phyloP scores from a whole-genome alignment of 2,797 vertebrate species.

The Borostomias antarcticus region DNA sequence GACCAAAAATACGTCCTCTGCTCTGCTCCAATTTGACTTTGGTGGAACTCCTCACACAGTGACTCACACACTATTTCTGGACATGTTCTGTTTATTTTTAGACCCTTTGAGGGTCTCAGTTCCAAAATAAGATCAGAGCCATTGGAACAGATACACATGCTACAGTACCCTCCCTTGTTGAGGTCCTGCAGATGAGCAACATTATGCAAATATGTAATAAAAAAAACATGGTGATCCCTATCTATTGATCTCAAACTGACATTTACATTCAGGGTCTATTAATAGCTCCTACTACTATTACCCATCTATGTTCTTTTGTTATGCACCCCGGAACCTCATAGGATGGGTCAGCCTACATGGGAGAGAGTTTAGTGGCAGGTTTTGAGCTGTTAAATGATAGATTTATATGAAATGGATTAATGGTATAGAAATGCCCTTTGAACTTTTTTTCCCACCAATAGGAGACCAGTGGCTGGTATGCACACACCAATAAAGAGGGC shows the following conservation, averaged over 20 bases:
- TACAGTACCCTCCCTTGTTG: slow-evolving; percentile 3
- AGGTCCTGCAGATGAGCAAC: background rate
- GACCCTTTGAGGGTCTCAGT: slow-evolving; percentile 53
- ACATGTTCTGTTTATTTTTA: slow-evolving; percentile 69
- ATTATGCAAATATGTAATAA: too few species aligned
- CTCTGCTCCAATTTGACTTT: slow-evolving; percentile 65
- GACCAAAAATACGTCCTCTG: slow-evolving; percentile 65
- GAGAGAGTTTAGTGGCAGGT: too few species aligned
- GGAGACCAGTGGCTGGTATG: background rate
- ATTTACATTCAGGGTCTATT: too few species aligned
- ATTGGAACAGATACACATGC: slow-evolving; percentile 20
- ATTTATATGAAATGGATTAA: slow-evolving; percentile 11
- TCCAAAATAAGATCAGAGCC: slow-evolving; percentile 47
- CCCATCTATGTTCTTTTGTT: too few species aligned
- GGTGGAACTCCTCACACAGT: slow-evolving; percentile 57
- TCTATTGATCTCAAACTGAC: too few species aligned
- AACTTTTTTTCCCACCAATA: background rate
- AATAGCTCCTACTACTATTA: too few species aligned
- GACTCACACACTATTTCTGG: slow-evolving; percentile 58
- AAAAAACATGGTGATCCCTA: background rate
- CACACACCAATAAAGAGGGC: slow-evolving; percentile 7
- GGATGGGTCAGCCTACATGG: too few species aligned
- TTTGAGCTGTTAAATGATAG: too few species aligned
- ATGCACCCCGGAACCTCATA: too few species aligned
- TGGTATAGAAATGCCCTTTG: slow-evolving; percentile 8